Base-by-base conservation (phyloP, 2,888 invertebrate species). In the Eilema depressum region DNA sequence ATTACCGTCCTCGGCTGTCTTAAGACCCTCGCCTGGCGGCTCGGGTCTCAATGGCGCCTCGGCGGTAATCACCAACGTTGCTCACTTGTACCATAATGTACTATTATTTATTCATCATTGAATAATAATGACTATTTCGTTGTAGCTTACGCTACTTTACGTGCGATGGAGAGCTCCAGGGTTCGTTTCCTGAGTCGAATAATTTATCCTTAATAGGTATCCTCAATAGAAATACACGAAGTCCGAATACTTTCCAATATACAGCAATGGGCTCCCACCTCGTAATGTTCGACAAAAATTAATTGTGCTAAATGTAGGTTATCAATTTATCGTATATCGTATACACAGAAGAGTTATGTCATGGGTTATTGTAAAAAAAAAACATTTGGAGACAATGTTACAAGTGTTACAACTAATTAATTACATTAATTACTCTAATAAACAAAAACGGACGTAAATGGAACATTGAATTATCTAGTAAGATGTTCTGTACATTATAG, bases 401-500 rank as follows among this genome's bases (percentile, higher is more conserved):
- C 14, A 17, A 53, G n/a, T 53, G 8, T 53, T 20, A 53, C 14
- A 17, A 62, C 62, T 33, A 37, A 37, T 37, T 23, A 0, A 23
- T 62, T 62, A 23, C 33, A 37, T 62, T 62, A 3, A 62, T 37
- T 63, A 12, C 63, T 25, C 17, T 37, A 3, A 37, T 25, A 25
- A 25, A 25, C 14, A 4, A 25, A 8, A 5, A 3, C 37, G 3
- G 17, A 25, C 23, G 17, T 26, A 63, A 41, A 65, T 65, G 23
- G n/a, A 17, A 67, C 66, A 66, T 60, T 20, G 28, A 37, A 70
- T 59, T 12, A 67, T 8, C 62, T 53, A 25, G 56, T 56, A 71
- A 53, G 56, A 61, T 47, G 64, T 64, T 61, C 53, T 37, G 41
- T 47, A 28, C n/a, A n/a, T n/a, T n/a, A 65, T 63, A 37, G 63